Evolutionary conservation across 1,140 invertebrate genomes (phyloP), one percentile per base, ranked within the genome.

Genomic region (Lerema accius): DNA sequence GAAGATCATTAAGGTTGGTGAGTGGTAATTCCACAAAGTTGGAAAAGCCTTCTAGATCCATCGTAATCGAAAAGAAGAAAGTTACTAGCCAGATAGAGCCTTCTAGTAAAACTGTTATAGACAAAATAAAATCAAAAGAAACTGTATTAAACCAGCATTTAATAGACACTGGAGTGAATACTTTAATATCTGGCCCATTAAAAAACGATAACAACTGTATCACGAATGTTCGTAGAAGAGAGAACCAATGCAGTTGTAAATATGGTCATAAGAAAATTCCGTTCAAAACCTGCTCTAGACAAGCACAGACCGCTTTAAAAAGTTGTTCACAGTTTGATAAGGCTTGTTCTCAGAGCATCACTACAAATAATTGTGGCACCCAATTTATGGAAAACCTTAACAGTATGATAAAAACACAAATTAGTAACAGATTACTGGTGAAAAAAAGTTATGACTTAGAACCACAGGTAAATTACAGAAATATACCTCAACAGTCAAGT

Each of bases 191-290:
- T 32, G 78, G 76, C 13, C 64, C 81, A 10, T 40, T 80, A 32
- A 74, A 16, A 55, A 74, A 70, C 51, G 71, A 84, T 48, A 79
- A 69, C 46, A 51, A 81, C 5, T 81, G 77, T 60, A 28, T 82
- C n/a, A 85, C 82, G 9, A 35, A 66, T 39, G 69, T 84, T 10
- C 69, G 64, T 5, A 82, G 68, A 69, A 64, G 77, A 48, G 68
- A 76, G 4, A 50, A 64, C 14, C 61, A 49, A 9, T 63, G 48
- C 45, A 60, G 17, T 50, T 82, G 82, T 58, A 80, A 74, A 69
- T 76, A 68, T 59, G n/a, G 11, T 40, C 16, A 58, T 16, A 77
- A 66, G 53, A 62, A 65, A 23, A 7, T 60, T 4, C 65, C 39
- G 3, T 40, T 28, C 53, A 74, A 71, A 67, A 16, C 10, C 3